Evolutionary conservation across 2,113 vertebrate species (phyloP).

Genomic region (Calypte anna): DNA sequence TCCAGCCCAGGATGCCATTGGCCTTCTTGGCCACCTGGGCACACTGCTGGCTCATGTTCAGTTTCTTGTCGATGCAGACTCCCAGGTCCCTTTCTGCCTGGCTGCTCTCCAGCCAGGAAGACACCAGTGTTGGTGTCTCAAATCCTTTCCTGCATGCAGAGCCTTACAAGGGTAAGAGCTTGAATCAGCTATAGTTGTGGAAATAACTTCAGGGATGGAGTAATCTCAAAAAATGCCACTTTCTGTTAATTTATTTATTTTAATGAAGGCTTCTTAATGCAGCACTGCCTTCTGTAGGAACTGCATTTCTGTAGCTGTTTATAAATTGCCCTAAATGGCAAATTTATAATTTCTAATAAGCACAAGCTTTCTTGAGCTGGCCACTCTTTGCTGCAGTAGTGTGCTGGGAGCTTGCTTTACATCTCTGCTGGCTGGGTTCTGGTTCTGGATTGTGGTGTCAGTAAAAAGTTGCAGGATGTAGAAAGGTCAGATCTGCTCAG

Average conservation of each 20-base stretch:
- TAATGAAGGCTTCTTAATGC: background rate
- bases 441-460: background rate
- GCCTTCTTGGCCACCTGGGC: no score
- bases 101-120: no score
- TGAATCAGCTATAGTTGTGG: background rate
- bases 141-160: background rate
- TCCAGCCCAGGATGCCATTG: no score
- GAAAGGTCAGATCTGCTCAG: constrained; percentile 3
- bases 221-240: background rate
- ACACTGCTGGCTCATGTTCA: no score
- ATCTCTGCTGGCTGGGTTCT: background rate
- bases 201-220: background rate
- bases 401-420: background rate
- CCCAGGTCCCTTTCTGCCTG: no score
- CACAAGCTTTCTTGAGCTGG: background rate
- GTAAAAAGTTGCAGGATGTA: background rate
- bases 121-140: background rate
- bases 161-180: background rate
- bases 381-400: background rate
- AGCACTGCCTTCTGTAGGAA: background rate
- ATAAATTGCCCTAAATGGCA: background rate
- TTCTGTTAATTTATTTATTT: background rate
- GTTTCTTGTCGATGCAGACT: no score
- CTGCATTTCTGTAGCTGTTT: background rate
- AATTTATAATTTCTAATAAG: background rate